These are phyloP conservation scores for Axis porcinus DNA, from an alignment of 2,113 vertebrate genomes.

Conservation along the genomic window DNA sequence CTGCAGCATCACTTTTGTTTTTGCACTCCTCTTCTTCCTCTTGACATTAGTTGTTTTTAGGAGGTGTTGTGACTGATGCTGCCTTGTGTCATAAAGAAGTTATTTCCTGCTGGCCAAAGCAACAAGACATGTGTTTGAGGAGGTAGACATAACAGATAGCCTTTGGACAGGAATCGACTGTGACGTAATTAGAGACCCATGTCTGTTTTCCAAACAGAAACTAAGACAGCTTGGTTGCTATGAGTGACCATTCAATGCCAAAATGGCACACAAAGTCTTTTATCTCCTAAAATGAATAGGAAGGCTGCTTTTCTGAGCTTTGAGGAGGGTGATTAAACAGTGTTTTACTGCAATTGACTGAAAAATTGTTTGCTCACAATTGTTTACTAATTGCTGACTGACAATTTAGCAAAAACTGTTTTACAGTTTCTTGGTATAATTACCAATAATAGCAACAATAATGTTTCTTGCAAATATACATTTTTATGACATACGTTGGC, in stretches of 20 bases:
- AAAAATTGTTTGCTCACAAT: not conserved
- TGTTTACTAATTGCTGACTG: not conserved
- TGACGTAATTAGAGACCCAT: constrained; percentile 3
- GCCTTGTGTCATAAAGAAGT: not conserved
- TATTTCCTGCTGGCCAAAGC: constrained; percentile 6
- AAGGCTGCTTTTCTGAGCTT: not conserved
- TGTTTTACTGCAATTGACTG: not conserved
- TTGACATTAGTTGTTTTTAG: not conserved
- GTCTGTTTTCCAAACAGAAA: not conserved
- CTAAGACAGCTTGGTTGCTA: not conserved
- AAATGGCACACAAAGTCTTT: not conserved
- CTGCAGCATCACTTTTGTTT: not conserved
- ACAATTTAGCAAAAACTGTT: not conserved
- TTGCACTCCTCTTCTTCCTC: not conserved
- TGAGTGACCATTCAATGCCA: not conserved
- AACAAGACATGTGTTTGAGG: not conserved
- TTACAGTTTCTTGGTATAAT: not conserved
- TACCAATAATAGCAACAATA: not conserved
- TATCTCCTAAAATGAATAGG: not conserved
- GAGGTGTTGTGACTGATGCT: not conserved
- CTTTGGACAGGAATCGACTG: not conserved
- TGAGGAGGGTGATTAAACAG: not conserved
- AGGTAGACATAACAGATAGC: not conserved
- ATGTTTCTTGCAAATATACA: not conserved
- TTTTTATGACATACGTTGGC: not conserved